Evolutionary conservation across 2,888 invertebrate genomes (phyloP).

Genomic region (Hemaris fuciformis): DNA sequence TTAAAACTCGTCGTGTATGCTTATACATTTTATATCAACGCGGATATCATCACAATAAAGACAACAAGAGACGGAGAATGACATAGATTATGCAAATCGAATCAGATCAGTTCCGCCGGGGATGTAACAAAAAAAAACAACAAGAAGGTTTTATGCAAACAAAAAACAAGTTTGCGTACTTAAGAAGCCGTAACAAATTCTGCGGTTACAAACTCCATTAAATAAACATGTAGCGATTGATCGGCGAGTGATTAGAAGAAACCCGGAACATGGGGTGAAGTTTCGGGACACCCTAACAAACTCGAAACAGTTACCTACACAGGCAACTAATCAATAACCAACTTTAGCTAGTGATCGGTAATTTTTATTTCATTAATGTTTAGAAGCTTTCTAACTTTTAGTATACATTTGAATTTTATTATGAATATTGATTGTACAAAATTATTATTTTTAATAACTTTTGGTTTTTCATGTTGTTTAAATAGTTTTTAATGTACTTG

Average conservation of each 20-base stretch:
- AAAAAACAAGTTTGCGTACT: slow-evolving; percentile 17
- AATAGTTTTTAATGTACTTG: too few species aligned
- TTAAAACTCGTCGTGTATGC: too few species aligned
- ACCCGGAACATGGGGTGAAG: slow-evolving; percentile 41
- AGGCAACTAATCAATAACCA: slow-evolving; percentile 9
- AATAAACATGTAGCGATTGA: slow-evolving; percentile 49
- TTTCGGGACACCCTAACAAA: slow-evolving; percentile 44
- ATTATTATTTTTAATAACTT: too few species aligned
- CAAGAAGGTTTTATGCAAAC: slow-evolving; percentile 2
- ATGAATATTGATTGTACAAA: too few species aligned
- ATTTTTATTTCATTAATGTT: neutral
- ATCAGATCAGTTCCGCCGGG: neutral
- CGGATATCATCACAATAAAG: neutral
- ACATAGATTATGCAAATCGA: slow-evolving; percentile 3
- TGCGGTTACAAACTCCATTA: slow-evolving; percentile 25
- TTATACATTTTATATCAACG: neutral
- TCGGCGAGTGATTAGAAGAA: slow-evolving; percentile 56
- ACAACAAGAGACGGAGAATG: neutral
- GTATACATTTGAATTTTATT: neutral
- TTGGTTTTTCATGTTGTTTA: too few species aligned
- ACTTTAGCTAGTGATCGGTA: neutral
- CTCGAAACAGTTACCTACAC: slow-evolving; percentile 32
- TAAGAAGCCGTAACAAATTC: slow-evolving; percentile 16
- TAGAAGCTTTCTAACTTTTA: neutral
- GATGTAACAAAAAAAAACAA: slow-evolving; percentile 3